These are phyloP conservation scores for Rissa tridactyla DNA, from an alignment of 2,113 vertebrate genomes.

Conservation along the genomic window DNA sequence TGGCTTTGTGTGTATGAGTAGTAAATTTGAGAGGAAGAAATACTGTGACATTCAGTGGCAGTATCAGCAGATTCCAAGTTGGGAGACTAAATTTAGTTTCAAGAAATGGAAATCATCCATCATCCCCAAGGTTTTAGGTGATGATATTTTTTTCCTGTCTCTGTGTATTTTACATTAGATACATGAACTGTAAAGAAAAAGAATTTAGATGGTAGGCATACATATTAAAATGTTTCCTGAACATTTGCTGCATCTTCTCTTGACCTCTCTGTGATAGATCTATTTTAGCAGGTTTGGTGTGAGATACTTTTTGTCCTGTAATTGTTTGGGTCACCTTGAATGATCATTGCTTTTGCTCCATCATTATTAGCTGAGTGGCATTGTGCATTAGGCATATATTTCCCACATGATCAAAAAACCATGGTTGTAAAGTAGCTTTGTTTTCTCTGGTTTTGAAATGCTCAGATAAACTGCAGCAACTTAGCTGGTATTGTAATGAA, in stretches of 20 bases:
- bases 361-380: background rate
- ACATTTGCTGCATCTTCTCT: background rate
- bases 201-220: background rate
- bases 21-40: background rate
- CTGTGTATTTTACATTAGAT: background rate
- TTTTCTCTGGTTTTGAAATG: background rate
- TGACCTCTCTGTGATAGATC: background rate
- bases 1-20: background rate
- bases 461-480: background rate
- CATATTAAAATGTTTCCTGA: background rate
- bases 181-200: background rate
- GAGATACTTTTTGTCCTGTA: background rate
- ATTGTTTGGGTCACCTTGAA: background rate
- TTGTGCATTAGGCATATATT: background rate
- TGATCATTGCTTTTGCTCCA: background rate
- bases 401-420: background rate
- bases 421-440: background rate
- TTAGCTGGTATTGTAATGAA: background rate
- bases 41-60: accelerated
- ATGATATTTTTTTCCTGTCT: background rate
- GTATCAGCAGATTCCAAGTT: background rate
- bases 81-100: background rate
- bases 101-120: background rate
- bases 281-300: background rate
- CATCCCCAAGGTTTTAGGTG: background rate